These are phyloP conservation scores for Tenthredo scrophulariae DNA, from an alignment of 2,888 invertebrate species.

Conservation along the genomic window DNA sequence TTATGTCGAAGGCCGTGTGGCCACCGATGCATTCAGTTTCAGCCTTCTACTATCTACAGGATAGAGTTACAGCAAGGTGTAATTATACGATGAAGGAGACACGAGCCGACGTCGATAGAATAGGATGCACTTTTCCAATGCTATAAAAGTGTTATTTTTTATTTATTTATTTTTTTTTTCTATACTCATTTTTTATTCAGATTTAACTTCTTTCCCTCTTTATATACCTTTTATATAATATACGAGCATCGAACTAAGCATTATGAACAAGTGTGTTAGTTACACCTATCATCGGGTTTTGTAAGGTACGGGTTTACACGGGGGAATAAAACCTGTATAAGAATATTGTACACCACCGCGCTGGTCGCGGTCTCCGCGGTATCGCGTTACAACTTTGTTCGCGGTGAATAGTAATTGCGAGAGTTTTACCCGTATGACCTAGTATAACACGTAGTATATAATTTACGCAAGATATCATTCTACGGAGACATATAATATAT, in stretches of 20 bases:
- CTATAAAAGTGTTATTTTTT: neutral
- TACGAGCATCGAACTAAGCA: neutral
- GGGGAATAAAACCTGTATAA: neutral
- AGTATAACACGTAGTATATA: constrained; percentile 41
- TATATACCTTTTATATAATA: neutral
- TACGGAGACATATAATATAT: neutral
- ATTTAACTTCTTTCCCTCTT: neutral
- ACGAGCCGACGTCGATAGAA: neutral
- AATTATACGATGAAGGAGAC: constrained; percentile 19
- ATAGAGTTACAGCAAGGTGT: constrained; percentile 14
- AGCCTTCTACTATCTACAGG: constrained; percentile 31
- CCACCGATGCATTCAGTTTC: constrained; percentile 35
- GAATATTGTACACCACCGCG: neutral
- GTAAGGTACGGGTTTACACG: neutral
- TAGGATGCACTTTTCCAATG: constrained; percentile 8
- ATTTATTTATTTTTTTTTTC: neutral
- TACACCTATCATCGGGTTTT: constrained; percentile 9
- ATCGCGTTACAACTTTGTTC: constrained; percentile 40
- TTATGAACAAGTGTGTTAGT: neutral
- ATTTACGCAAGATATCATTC: constrained; percentile 27
- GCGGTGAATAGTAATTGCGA: constrained; percentile 45
- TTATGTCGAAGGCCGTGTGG: constrained; percentile 44
- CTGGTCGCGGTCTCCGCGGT: neutral
- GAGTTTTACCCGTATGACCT: constrained; percentile 40
- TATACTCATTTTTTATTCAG: neutral